Percentiles rank a stretch among this genome's conserved stretches.
phyloP scores from a whole-genome alignment of 2,797 vertebrate species.

The Thamnophis elegans region DNA sequence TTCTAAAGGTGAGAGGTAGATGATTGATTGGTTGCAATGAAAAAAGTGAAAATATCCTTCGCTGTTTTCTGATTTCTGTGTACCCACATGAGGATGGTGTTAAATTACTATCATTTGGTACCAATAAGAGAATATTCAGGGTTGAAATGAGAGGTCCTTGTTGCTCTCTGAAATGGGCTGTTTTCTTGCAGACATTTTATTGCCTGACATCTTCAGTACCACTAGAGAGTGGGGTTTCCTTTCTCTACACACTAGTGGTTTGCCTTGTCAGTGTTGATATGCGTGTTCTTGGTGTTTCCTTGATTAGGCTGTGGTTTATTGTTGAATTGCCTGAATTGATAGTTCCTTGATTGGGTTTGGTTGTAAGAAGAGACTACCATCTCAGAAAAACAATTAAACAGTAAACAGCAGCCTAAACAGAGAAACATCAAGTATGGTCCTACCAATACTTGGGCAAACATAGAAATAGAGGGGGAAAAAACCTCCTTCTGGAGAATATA shows the following conservation, averaged over 20 bases:
- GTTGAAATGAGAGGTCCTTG: background rate
- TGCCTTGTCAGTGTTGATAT: background rate
- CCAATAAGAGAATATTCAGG: background rate
- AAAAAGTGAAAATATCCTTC: background rate
- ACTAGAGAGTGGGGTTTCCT: background rate
- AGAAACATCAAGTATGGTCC: background rate
- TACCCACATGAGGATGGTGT: background rate
- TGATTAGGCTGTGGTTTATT: background rate
- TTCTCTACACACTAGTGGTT: background rate
- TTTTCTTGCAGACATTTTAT: background rate
- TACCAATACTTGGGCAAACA: background rate
- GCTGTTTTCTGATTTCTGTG: background rate
- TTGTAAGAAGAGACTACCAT: background rate
- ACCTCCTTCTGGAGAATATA: background rate
- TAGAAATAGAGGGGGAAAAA: background rate
- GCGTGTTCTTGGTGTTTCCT: background rate
- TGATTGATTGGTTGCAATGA: background rate
- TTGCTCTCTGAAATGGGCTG: background rate
- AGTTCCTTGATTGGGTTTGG: background rate
- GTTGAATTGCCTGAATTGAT: background rate
- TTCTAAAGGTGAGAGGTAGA: background rate
- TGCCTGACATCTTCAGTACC: background rate
- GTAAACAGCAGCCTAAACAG: background rate
- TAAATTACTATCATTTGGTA: background rate
- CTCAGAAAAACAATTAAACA: background rate